These are phyloP conservation scores for Augiades crinisus DNA, from an alignment of 2,888 invertebrate genomes.

Conservation along the genomic window DNA sequence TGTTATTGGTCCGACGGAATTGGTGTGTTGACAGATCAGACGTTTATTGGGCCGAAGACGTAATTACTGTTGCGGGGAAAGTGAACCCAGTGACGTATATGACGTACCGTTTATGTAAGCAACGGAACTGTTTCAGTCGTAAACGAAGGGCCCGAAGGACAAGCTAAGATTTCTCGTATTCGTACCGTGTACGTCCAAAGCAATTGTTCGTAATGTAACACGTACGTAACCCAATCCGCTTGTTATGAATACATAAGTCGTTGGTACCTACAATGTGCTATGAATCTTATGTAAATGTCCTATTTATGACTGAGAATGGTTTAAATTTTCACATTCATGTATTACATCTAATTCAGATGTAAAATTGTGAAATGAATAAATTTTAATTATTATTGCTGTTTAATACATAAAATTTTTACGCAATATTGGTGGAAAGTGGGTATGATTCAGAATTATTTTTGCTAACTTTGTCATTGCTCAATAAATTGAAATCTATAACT, in stretches of 20 bases:
- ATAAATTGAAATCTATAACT: too few species aligned
- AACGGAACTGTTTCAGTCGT: background rate
- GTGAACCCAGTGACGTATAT: slow-evolving; percentile 1
- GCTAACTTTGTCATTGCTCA: too few species aligned
- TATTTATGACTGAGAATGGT: background rate
- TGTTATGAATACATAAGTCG: background rate
- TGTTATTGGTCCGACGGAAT: slow-evolving; percentile 18
- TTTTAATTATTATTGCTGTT: too few species aligned
- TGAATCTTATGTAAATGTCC: background rate
- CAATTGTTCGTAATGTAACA: background rate
- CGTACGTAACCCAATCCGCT: background rate
- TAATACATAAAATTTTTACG: too few species aligned
- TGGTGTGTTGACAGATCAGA: slow-evolving; percentile 23
- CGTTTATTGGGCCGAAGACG: slow-evolving; percentile 11
- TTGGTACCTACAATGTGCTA: too few species aligned
- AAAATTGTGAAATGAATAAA: too few species aligned
- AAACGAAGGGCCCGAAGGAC: slow-evolving; percentile 8
- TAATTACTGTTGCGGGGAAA: slow-evolving; percentile 9
- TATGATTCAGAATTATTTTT: too few species aligned
- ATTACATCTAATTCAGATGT: too few species aligned
- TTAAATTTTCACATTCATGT: too few species aligned
- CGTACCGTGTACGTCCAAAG: background rate
- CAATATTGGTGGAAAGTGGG: too few species aligned
- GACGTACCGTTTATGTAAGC: slow-evolving; percentile 26
- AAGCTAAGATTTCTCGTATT: background rate